Evolutionary conservation across 1,140 invertebrate genomes (phyloP).

Genomic region (Latrodectus geometricus): DNA sequence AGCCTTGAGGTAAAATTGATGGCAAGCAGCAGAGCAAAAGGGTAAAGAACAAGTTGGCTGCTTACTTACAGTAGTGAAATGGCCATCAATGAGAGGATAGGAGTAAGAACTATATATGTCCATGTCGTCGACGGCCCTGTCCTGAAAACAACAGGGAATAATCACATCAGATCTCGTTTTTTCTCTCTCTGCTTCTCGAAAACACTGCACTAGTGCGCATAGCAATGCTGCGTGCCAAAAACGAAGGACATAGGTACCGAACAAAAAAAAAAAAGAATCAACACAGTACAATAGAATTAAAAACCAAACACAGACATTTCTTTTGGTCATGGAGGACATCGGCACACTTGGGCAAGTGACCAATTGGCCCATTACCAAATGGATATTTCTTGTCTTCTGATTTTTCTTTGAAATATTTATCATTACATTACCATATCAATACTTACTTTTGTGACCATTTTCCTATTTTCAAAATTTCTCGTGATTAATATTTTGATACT

Average conservation of each 20-base stretch:
- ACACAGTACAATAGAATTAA: neutral
- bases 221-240: conserved; percentile 25
- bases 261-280: neutral
- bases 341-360: too few species aligned
- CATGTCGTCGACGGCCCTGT: conserved; percentile 52
- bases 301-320: neutral
- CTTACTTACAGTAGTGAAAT: conserved; percentile 58
- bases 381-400: neutral
- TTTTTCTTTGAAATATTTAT: neutral
- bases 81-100: conserved; percentile 54
- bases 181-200: neutral
- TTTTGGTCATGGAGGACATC: neutral
- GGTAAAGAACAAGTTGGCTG: conserved; percentile 15
- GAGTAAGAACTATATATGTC: conserved; percentile 59
- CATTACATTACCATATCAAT: too few species aligned
- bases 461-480: too few species aligned
- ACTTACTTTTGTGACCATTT: too few species aligned
- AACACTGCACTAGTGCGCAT: conserved; percentile 13
- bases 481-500: too few species aligned
- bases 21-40: conserved; percentile 48
- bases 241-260: neutral
- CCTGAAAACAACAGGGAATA: conserved; percentile 55
- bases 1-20: conserved; percentile 1
- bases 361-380: neutral
- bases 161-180: neutral